Evolutionary conservation across 2,888 invertebrate genomes (phyloP), one percentile per base, ranked within the genome.

Genomic region (Morpho helenor): DNA sequence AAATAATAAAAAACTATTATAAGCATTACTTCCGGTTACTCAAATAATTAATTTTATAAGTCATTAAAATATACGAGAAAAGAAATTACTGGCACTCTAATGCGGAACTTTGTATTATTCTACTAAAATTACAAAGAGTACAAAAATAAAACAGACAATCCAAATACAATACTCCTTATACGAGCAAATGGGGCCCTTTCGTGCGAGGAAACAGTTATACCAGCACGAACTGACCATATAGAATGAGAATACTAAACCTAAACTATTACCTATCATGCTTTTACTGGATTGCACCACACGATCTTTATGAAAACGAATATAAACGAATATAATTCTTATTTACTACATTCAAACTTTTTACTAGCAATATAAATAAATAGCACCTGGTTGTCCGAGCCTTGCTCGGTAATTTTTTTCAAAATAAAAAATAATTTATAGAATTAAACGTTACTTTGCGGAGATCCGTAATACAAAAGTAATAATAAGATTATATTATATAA

Each of bases 191-290:
- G 58, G 68, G 59, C 59, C 64, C 60, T 73, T 64, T 64, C 72
- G 72, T 73, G 72, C 65, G 60, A 56, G 63, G 54, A 64, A 66
- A 71, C 67, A 70, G 68, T 71, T 71, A 71, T 60, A 61, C 63
- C 64, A 63, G 65, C 66, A 63, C 61, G 68, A 65, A 71, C 67
- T 66, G 71, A 66, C 69, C 70, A 68, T 65, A 60, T 63, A 61
- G 65, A 66, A 65, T 60, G 52, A 62, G 66, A 65, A 67, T 65
- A 66, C 64, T 63, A 57, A 65, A 63, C 63, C 57, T 66, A 68
- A 66, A 31, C 31, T 31, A 31, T 31, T 31, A 31, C 31, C 31
- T 31, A 31, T 66, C 65, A 61, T 60, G 62, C 63, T 61, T 66
- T 65, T 62, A 64, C 62, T 56, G 63, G 65, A 61, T 64, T 64